Conservation (phyloP, 1,140 invertebrate species). For the Eupristina koningsbergeri region DNA sequence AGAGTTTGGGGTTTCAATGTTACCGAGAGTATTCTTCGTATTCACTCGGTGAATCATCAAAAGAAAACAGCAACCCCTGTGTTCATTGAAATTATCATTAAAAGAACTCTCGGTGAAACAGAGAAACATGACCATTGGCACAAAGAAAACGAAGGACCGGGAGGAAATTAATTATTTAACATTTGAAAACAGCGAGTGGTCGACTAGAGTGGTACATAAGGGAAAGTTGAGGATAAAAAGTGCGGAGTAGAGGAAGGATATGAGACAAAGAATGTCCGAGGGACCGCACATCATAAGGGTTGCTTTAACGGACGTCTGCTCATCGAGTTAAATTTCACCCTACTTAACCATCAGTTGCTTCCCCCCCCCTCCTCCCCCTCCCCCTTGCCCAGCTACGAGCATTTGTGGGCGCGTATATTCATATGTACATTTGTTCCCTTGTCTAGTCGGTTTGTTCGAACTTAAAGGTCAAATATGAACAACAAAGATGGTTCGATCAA, state of each 20-base stretch:
- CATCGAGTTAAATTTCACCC: constrained; percentile 50
- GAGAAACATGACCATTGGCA: constrained; percentile 8
- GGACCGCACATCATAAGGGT: constrained; percentile 18
- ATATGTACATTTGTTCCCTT: background rate
- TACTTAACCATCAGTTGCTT: constrained; percentile 35
- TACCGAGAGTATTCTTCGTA: background rate
- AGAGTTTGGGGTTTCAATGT: background rate
- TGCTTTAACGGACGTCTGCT: constrained; percentile 19
- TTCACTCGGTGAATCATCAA: constrained; percentile 38
- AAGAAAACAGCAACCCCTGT: constrained; percentile 17
- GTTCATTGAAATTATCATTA: constrained; percentile 40
- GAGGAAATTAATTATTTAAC: constrained; percentile 50
- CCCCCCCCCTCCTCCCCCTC: background rate
- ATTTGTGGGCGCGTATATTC: background rate
- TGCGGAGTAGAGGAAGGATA: background rate
- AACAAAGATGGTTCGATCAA: constrained; percentile 31
- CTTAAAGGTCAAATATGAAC: constrained; percentile 39
- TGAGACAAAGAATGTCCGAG: constrained; percentile 16
- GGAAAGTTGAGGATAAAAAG: constrained; percentile 32
- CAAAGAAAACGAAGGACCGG: constrained; percentile 29
- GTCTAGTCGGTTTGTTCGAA: background rate
- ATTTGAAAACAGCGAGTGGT: constrained; percentile 36
- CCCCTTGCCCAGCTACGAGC: background rate
- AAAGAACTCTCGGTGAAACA: constrained; percentile 28
- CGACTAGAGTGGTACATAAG: background rate